These are phyloP conservation scores for Agriopis marginaria DNA, from an alignment of 2,888 invertebrate species.

Conservation along the genomic window DNA sequence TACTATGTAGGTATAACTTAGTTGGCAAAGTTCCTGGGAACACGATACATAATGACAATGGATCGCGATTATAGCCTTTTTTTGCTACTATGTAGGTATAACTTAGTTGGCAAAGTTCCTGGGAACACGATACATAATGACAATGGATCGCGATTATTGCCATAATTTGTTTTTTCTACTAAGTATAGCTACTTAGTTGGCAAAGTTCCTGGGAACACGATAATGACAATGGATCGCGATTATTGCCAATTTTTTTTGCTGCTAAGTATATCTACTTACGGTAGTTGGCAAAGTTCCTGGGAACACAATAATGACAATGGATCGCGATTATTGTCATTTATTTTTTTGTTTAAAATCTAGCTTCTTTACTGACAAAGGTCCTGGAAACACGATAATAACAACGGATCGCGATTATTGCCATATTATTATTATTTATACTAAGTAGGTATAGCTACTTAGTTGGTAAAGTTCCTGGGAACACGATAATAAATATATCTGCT, in stretches of 20 bases:
- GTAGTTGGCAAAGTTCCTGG: not conserved
- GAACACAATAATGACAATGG: not conserved
- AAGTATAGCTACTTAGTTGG: too few species aligned
- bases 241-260: not conserved
- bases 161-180: too few species aligned
- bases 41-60: not conserved
- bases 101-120: not conserved
- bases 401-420: too few species aligned
- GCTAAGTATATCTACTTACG: not conserved
- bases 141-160: too few species aligned
- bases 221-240: too few species aligned
- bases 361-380: too few species aligned
- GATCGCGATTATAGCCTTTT: too few species aligned
- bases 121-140: not conserved
- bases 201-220: too few species aligned
- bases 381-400: too few species aligned
- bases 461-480: not conserved
- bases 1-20: too few species aligned
- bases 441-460: not conserved
- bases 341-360: too few species aligned
- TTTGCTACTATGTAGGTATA: not conserved
- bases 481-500: constrained; percentile 2
- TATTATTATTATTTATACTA: not conserved
- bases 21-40: not conserved
- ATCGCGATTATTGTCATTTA: too few species aligned